Percentiles rank a stretch among this genome's conserved stretches.
phyloP scores from a whole-genome alignment of 2,888 invertebrate species.

The Trypoxylon attenuatum region DNA sequence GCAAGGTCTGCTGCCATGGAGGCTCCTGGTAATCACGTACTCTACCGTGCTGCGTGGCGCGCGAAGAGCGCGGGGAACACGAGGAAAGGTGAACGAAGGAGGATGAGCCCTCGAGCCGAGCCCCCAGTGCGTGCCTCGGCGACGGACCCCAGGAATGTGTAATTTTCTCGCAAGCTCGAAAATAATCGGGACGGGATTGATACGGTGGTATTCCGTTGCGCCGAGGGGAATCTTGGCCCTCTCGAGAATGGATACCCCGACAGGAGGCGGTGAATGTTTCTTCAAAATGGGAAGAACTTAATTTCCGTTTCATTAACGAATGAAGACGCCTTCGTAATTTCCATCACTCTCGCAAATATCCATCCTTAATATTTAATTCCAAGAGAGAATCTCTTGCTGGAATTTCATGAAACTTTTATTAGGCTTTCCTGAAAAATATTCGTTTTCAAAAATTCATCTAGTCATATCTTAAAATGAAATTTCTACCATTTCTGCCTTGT shows the following conservation, averaged over 20 bases:
- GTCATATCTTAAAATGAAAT: too few species aligned
- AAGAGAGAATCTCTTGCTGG: background rate
- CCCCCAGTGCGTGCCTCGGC: background rate
- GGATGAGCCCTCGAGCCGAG: background rate
- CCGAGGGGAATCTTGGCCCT: constrained; percentile 20
- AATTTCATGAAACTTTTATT: background rate
- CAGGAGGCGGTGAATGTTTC: background rate
- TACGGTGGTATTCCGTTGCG: constrained; percentile 49
- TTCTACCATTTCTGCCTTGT: background rate
- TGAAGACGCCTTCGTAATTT: too few species aligned
- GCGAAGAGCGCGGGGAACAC: background rate
- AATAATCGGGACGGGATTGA: constrained; percentile 64
- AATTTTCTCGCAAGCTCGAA: constrained; percentile 68
- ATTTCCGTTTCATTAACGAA: too few species aligned
- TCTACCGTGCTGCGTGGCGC: constrained; percentile 61
- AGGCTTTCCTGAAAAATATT: background rate
- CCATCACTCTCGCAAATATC: too few species aligned
- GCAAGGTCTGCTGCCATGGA: constrained; percentile 65
- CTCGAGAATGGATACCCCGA: constrained; percentile 6
- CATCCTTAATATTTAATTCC: background rate
- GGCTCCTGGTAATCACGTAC: constrained; percentile 71
- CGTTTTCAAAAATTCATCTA: too few species aligned
- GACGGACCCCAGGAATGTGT: constrained; percentile 52
- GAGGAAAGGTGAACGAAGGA: background rate
- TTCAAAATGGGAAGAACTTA: constrained; percentile 5